These are phyloP conservation scores for Telmatochromis bifrenatus DNA, from an alignment of 2,113 vertebrate genomes.

Conservation along the genomic window DNA sequence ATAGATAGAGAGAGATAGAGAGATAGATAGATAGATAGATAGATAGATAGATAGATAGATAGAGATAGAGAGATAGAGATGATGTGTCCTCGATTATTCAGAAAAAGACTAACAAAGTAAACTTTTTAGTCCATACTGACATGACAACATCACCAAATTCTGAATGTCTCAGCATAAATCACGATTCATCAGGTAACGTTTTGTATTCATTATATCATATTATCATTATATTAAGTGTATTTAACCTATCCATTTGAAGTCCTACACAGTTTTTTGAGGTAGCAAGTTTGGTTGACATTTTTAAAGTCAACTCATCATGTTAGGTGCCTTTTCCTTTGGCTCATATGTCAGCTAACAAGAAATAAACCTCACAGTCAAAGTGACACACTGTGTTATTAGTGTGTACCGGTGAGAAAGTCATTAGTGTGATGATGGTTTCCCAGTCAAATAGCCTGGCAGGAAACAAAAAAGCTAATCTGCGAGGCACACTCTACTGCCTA, in stretches of 20 bases:
- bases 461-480: accelerated
- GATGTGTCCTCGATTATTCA: not conserved
- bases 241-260: not conserved
- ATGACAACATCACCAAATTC: not conserved
- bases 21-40: too few species aligned
- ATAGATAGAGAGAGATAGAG: too few species aligned
- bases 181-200: not conserved
- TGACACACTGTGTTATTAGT: not conserved
- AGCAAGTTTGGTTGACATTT: not conserved
- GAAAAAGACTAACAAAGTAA: not conserved
- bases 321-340: not conserved
- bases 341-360: not conserved
- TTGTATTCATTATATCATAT: not conserved
- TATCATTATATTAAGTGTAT: not conserved
- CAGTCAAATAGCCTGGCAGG: not conserved
- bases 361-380: not conserved
- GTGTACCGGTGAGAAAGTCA: not conserved
- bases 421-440: not conserved
- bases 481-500: not conserved
- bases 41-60: accelerated
- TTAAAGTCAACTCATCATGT: not conserved
- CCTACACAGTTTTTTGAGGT: not conserved
- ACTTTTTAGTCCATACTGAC: not conserved
- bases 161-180: not conserved
- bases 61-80: too few species aligned